A percentile compares a stretch with the other conserved stretches of the same genome.
phyloP scores from a whole-genome alignment of 2,888 invertebrate species.

The Brenthis daphne region DNA sequence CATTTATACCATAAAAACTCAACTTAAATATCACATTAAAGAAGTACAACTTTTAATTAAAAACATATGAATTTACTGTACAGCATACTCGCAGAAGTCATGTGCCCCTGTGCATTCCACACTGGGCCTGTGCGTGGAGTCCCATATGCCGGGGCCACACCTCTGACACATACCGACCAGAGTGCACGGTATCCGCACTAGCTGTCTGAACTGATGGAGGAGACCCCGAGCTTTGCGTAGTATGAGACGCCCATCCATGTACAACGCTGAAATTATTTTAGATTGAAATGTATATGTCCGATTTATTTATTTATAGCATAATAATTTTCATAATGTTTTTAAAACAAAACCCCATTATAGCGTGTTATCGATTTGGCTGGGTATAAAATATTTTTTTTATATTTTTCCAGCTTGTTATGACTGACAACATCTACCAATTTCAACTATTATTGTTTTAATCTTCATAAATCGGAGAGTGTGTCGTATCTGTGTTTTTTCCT shows the following conservation, averaged over 20 bases:
- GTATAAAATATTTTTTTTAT: too few relatives aligned
- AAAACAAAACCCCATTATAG: too few relatives aligned
- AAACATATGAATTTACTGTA: conserved; percentile 52
- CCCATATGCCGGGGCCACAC: conserved; percentile 97
- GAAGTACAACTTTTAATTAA: background rate
- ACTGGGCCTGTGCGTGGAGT: conserved; percentile 93
- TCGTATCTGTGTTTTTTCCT: too few relatives aligned
- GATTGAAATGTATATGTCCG: background rate
- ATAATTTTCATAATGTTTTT: too few relatives aligned
- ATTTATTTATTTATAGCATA: background rate
- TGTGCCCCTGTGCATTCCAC: conserved; percentile 92
- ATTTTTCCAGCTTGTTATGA: too few relatives aligned
- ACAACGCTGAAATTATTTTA: conserved; percentile 87
- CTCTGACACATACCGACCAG: conserved; percentile 93
- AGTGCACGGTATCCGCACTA: conserved; percentile 93
- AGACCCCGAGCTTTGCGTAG: conserved; percentile 95
- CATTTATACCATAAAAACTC: background rate
- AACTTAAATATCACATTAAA: background rate
- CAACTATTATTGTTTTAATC: too few relatives aligned
- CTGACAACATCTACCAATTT: too few relatives aligned
- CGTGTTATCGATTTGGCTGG: too few relatives aligned
- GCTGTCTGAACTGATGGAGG: conserved; percentile 93
- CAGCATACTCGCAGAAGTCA: conserved; percentile 76
- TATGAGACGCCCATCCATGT: conserved; percentile 96
- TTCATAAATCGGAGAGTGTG: too few relatives aligned